Conservation (phyloP, 2,888 invertebrate species). For the Epirrhoe tristata region DNA sequence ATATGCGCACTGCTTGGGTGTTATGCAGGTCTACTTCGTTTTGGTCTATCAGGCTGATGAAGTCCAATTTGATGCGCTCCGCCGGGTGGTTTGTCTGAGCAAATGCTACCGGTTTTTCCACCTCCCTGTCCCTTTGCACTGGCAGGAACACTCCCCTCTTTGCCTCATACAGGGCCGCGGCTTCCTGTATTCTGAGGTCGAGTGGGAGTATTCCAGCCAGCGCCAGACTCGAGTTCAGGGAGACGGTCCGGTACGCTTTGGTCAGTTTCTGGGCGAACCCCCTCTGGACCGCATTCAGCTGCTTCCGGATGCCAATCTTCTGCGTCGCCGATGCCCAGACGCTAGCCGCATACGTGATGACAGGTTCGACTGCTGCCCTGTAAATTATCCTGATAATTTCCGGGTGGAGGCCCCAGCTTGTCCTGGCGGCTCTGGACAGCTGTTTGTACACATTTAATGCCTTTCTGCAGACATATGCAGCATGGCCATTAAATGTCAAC, state of each 20-base stretch:
- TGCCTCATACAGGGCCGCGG: neutral
- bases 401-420: constrained; percentile 33
- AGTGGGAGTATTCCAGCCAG: constrained; percentile 25
- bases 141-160: constrained; percentile 4
- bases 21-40: neutral
- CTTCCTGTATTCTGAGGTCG: constrained; percentile 22
- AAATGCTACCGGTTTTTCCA: neutral
- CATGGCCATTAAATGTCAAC: constrained; percentile 14
- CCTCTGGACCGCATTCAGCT: constrained; percentile 8
- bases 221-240: constrained; percentile 10
- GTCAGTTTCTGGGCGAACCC: constrained; percentile 7
- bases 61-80: neutral
- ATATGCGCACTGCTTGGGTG: constrained; percentile 2
- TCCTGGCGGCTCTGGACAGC: constrained; percentile 12
- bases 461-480: neutral
- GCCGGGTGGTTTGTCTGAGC: constrained; percentile 12
- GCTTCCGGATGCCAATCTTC: constrained; percentile 1
- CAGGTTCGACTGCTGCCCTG: neutral
- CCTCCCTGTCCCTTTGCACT: neutral
- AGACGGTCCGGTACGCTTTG: constrained; percentile 17
- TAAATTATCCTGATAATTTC: constrained; percentile 31
- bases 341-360: constrained; percentile 5
- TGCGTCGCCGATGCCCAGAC: constrained; percentile 5
- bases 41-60: constrained; percentile 21
- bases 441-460: constrained; percentile 3